These are phyloP conservation scores for Junonia oenone DNA, from an alignment of 2,888 invertebrate genomes.

Conservation along the genomic window DNA sequence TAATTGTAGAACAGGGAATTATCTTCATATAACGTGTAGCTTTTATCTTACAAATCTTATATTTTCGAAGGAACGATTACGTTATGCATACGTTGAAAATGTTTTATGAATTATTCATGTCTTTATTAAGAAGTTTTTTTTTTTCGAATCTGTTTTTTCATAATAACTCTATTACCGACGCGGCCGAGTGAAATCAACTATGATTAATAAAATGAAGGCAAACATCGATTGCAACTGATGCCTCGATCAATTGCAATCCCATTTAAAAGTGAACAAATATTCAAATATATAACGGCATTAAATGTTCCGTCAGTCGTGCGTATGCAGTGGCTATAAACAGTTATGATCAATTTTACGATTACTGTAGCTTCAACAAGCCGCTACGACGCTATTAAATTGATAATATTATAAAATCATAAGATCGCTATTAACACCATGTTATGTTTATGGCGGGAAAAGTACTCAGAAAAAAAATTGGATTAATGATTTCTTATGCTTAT, in stretches of 20 bases:
- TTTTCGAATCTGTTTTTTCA: no score
- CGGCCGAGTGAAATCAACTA: no score
- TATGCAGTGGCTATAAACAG: neutral
- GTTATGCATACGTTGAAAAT: no score
- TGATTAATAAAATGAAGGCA: neutral
- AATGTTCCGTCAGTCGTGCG: neutral
- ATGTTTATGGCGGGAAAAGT: no score
- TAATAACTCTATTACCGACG: no score
- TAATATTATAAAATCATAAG: no score
- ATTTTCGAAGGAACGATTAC: neutral
- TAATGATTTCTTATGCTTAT: no score
- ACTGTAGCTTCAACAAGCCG: neutral
- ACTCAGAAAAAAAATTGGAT: no score
- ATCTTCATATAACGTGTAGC: neutral
- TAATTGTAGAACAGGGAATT: slow-evolving; percentile 5
- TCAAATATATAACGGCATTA: neutral
- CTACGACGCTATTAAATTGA: neutral
- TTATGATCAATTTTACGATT: neutral
- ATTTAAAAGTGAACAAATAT: neutral
- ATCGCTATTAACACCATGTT: no score
- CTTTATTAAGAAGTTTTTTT: no score
- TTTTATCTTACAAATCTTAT: neutral
- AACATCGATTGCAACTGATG: neutral
- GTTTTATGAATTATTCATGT: no score
- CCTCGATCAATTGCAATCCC: neutral